phyloP scores from a whole-genome alignment of 2,888 invertebrate species.

The Zhuqinia jingwanae region DNA sequence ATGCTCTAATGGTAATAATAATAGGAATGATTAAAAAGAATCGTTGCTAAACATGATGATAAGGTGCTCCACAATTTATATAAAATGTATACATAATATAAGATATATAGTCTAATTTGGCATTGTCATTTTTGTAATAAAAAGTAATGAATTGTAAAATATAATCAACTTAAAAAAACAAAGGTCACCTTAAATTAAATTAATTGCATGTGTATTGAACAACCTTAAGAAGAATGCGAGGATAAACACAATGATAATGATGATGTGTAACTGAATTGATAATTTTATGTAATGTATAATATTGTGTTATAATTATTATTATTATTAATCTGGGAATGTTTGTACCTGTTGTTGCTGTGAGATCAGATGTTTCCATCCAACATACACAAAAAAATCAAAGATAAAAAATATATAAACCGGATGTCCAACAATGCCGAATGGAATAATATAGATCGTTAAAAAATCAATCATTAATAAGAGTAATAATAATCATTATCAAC shows the following conservation, averaged over 20 bases:
- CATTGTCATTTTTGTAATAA: conserved; percentile 7
- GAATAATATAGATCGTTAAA: background rate
- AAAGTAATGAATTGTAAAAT: no score
- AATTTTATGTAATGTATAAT: conserved; percentile 12
- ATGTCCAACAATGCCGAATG: conserved; percentile 40
- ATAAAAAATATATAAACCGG: conserved; percentile 42
- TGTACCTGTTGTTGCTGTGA: conserved; percentile 69
- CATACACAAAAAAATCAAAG: conserved; percentile 13
- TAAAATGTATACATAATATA: background rate
- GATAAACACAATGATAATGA: conserved; percentile 29
- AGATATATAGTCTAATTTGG: conserved; percentile 8
- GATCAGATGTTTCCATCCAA: conserved; percentile 66
- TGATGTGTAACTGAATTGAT: background rate
- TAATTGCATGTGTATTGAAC: background rate
- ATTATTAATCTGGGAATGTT: conserved; percentile 49
- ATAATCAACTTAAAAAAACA: no score
- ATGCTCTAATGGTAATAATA: background rate
- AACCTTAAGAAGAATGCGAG: no score
- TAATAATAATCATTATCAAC: conserved; percentile 27
- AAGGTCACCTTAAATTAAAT: no score
- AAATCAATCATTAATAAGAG: background rate
- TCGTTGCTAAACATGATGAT: background rate
- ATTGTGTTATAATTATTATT: background rate
- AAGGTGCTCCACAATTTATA: conserved; percentile 26
- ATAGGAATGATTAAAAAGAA: background rate